Base-by-base conservation (phyloP, 2,888 invertebrate genomes). In the Acanthoscelides obtectus region DNA sequence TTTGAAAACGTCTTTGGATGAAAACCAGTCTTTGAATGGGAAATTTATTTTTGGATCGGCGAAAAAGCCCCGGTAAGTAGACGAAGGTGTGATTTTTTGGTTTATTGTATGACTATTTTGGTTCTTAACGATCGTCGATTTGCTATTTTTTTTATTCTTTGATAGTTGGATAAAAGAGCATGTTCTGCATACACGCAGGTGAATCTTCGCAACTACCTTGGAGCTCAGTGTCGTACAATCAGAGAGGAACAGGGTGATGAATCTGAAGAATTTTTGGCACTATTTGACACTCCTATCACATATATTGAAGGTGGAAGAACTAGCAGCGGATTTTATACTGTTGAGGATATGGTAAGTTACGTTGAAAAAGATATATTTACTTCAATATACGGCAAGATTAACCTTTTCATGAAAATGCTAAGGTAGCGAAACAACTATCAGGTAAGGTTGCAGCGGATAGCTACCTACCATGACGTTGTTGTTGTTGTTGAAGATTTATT, bases 21-120 rank as follows among this genome's bases (percentile, higher is more conserved):
- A 95, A 70, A 90, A 92, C 79, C 93, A 95, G 17, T 93, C 94
- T 72, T 86, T 98, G 5, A 89, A 90, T 99, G 99, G 97, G 93
- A 96, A 80, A 99, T 99, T 81, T 99, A 93, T 87, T 99, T 98
- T 86, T 99, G 99, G 99, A 99, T 99, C 80, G 99, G 99, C 45
- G 94, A 93, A 74, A 93, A 96, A 82, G 95, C 98, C 1, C 93
- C 98, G 17, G 94, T 98, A 87, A 89, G 88, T 21, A 25, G 25
- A 21, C 20, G 22, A n/a, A 22, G 12, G 22, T 6, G 17, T 69
- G 27, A 66, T 20, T 66, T 72, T 22, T n/a, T n/a, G n/a, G n/a
- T n/a, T n/a, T 68, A 71, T n/a, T n/a, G n/a, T n/a, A n/a, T n/a
- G n/a, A n/a, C n/a, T n/a, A n/a, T n/a, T n/a, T n/a, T n/a, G n/a